Base-by-base conservation (phyloP, 1,140 invertebrate species). In the Pteromalus puparum region DNA sequence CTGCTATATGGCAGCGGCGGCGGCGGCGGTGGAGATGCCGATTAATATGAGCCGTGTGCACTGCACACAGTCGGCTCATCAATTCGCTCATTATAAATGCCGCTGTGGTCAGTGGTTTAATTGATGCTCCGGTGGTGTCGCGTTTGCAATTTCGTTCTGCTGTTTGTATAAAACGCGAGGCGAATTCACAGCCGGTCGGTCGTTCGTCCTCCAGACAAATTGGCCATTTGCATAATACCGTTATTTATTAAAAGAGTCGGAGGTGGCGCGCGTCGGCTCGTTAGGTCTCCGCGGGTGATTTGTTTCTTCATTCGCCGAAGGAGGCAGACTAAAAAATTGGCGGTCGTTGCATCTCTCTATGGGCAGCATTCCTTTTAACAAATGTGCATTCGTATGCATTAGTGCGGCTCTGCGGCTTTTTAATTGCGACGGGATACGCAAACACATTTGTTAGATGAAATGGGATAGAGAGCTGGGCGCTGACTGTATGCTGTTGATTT, bases 211-310 rank as follows among this genome's bases (percentile, higher is more conserved):
- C 46, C 26, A 90, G 90, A 91, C 90, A 90, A 91, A 91, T 91
- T 91, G 89, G 86, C 87, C 88, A 90, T 90, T 90, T 90, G 88
- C 89, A 90, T 91, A 90, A 91, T 90, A 88, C 87, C 82, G 88
- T 91, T 91, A 90, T 90, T 91, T 90, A 90, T 90, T 90, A 90
- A 90, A 65, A 77, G 26, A 77, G 53, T 61, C 53, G 21, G 53
- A 61, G 53, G 21, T 53, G 53, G 21, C 21, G 53, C 7, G 53
- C 21, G 53, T 61, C 21, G 53, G 53, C 53, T 61, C 53, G 21
- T 61, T 61, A 61, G 53, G 53, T 61, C 53, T 61, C 15, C 6
- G 18, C 53, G 53, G 21, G 18, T 24, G 73, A 75, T 75, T 75
- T 75, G 73, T 48, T 75, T 46, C 53, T 61, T 61, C 53, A 61